A percentile compares a stretch with the other conserved stretches of the same genome.
Conservation (phyloP, 2,113 vertebrate genomes). For the Myotis davidii region DNA sequence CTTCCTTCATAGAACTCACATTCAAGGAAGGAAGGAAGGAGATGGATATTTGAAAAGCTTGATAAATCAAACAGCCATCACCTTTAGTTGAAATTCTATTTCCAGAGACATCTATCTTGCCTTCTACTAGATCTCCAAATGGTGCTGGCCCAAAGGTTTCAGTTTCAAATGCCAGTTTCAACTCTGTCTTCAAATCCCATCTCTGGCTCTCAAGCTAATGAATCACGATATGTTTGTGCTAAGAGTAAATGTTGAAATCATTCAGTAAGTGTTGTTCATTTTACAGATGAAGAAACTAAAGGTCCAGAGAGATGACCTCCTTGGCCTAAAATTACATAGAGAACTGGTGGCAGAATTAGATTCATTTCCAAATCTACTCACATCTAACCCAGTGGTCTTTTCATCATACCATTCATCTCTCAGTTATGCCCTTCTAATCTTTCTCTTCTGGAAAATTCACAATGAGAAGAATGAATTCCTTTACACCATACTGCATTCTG, state of each 20-base stretch:
- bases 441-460: neutral
- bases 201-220: neutral
- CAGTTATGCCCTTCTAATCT: rapidly evolving
- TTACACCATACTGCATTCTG: rapidly evolving
- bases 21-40: neutral
- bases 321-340: neutral
- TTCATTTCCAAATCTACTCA: neutral
- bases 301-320: neutral
- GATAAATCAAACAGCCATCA: neutral
- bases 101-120: neutral
- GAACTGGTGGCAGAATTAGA: neutral
- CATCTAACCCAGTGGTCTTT: neutral
- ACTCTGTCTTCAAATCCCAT: neutral
- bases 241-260: neutral
- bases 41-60: neutral
- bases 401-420: neutral
- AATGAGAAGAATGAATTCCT: neutral
- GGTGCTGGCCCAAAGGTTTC: neutral
- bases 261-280: neutral
- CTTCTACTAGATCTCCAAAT: neutral
- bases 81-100: neutral
- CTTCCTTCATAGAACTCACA: neutral
- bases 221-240: neutral
- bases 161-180: neutral
- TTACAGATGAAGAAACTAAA: neutral